Base-by-base conservation (phyloP, 2,888 invertebrate species). In the Mythimna albipuncta region DNA sequence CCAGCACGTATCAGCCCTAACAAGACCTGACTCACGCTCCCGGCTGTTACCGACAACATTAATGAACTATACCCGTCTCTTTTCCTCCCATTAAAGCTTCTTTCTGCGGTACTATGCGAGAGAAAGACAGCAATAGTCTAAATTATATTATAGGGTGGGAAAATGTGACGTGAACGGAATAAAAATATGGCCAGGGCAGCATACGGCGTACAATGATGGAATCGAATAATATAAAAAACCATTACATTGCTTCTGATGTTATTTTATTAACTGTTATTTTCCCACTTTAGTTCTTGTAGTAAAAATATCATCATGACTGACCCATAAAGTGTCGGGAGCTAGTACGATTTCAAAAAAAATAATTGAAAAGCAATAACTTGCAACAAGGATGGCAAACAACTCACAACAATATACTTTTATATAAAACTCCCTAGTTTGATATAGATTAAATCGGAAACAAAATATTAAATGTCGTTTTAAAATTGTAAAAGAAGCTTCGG, bases 161-260 rank as follows among this genome's bases (percentile, higher is more conserved):
- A 87, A 85, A 81, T 85, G 86, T 88, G 86, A 90, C 90, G 92
- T 89, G 90, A 83, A 82, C 82, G 68, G 91, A 91, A 92, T 93
- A 88, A 90, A 91, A 92, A 90, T 90, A 91, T 89, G 89, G 86
- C 87, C 75, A 85, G 78, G 83, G 85, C 64, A 78, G 86, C 87
- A 83, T 85, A 88, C 87, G 85, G 84, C 80, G 85, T 85, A 75
- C 83, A 85, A 87, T 89, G 85, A 88, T 85, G 75, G 80, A 80
- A 85, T 81, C 77, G 79, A 71, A 73, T 72, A 69, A 80, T 87
- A 86, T 88, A 88, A 87, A 84, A 80, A 85, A 77, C 77, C 64
- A 69, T 77, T 83, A 77, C 72, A 44, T 72, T 73, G 62, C 66
- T 75, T 41, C 13, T 38, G 21, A 6, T 65, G 21, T 61, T 55